These are phyloP conservation scores for Meandrina meandrites DNA, from an alignment of 92 coral and sea anemone species.

Conservation along the genomic window DNA sequence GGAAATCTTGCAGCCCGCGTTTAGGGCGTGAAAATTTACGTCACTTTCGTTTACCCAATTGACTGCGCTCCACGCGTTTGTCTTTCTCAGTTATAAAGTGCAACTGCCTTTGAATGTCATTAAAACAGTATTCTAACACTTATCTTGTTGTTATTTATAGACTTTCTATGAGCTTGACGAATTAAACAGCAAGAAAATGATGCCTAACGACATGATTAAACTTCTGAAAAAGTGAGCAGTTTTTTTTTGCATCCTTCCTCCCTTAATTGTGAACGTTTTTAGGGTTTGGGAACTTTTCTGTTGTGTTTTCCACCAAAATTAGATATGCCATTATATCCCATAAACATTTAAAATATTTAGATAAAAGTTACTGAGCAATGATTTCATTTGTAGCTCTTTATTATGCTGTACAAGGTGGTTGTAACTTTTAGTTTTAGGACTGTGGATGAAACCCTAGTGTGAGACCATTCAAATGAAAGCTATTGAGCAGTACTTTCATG, in stretches of 20 bases:
- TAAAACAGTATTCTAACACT: not conserved
- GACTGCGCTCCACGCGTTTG: not conserved
- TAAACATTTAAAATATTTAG: too few relatives aligned
- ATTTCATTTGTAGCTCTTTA: not conserved
- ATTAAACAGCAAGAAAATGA: slow-evolving; percentile 89
- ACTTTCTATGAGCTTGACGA: slow-evolving; percentile 95
- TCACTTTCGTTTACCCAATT: not conserved
- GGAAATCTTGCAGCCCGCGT: not conserved
- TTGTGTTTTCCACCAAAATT: not conserved
- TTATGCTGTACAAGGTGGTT: too few relatives aligned
- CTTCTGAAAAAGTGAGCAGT: slow-evolving; percentile 72
- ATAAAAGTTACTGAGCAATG: too few relatives aligned
- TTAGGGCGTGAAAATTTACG: not conserved
- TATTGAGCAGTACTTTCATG: too few relatives aligned
- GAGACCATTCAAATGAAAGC: too few relatives aligned
- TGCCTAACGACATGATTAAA: slow-evolving; percentile 80
- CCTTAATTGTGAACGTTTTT: not conserved
- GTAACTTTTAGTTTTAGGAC: too few relatives aligned
- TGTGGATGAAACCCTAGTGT: too few relatives aligned
- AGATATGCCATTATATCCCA: too few relatives aligned
- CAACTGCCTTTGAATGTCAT: not conserved
- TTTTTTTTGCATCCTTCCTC: not conserved
- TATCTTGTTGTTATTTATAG: slow-evolving; percentile 41
- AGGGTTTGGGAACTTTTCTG: not conserved
- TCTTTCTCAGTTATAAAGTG: not conserved